A percentile compares a stretch with the other conserved stretches of the same genome.
Conservation (phyloP, 2,888 invertebrate genomes). For the Germaria angustata region DNA sequence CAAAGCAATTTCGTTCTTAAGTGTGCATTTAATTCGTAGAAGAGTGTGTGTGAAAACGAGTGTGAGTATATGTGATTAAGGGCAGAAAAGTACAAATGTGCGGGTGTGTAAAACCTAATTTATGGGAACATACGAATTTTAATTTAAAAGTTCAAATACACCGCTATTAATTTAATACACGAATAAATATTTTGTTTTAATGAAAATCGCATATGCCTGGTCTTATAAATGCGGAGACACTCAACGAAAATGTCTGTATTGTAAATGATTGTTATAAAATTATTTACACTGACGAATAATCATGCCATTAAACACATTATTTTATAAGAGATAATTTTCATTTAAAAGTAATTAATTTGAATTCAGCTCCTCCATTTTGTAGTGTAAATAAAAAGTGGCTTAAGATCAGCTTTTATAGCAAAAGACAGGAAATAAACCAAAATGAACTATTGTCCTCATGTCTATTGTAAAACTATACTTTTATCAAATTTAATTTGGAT, state of each 20-base stretch:
- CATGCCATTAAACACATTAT: too few species aligned
- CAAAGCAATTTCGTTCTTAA: constrained; percentile 39
- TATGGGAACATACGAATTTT: neutral
- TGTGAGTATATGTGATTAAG: neutral
- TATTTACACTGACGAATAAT: too few species aligned
- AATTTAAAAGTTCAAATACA: neutral
- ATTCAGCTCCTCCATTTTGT: too few species aligned
- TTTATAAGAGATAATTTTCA: too few species aligned
- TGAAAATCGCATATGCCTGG: neutral
- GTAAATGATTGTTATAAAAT: neutral
- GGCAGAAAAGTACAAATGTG: neutral
- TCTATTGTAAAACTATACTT: too few species aligned
- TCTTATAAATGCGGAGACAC: too few species aligned
- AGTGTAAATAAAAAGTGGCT: too few species aligned
- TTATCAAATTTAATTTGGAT: too few species aligned
- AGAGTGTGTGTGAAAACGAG: neutral
- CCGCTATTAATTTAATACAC: neutral
- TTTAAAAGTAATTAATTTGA: too few species aligned
- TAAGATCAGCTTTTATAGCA: too few species aligned
- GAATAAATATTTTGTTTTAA: neutral
- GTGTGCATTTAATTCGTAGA: neutral
- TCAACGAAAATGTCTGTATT: neutral
- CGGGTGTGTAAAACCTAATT: neutral
- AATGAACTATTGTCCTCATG: too few species aligned
- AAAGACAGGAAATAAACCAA: too few species aligned